Evolutionary conservation across 2,888 invertebrate genomes (phyloP), one percentile per base, ranked within the genome.

Genomic region (Alloplasta piceator): DNA sequence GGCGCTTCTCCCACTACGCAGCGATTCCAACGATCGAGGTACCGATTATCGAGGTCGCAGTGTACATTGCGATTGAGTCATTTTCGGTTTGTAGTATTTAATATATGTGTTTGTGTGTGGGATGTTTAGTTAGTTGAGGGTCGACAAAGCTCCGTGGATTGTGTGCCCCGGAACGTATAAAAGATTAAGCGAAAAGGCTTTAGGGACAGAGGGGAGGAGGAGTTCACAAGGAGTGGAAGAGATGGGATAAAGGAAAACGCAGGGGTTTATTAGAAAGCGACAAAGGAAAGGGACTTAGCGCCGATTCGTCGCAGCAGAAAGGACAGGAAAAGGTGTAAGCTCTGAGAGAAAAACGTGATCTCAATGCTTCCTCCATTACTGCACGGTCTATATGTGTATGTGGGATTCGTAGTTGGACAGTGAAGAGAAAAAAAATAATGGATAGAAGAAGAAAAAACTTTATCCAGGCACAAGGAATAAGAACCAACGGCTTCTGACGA

Each of bases 181-280:
- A 77, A 72, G 72, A 74, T 60, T 74, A 74, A 58, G 58, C 68
- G 63, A 52, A 58, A 63, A 63, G 71, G 55, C 48, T 48, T 61
- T 43, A 72, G 75, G 67, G 70, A 77, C 73, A 64, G 48, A 76
- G 56, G 48, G 82, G 43, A 55, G 43, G 70, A 63, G 66, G 60
- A 76, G 63, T 56, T 3, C 6, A 12, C 9, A 26, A 80, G 78
- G 63, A 71, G 26, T 41, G 56, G 85, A 87, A 86, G 88, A 88
- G 88, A 87, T 39, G 74, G 63, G 64, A 50, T 64, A 43, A 58
- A 70, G 56, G 50, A 75, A 50, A 52, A 70, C 70, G 75, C 74
- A 60, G 60, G 79, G 76, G 80, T 71, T 80, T 82, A 80, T 80
- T 76, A 76, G 76, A 61, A 72, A 76, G 67, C 60, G 72, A 76